Base-by-base conservation (phyloP, 2,888 invertebrate species). In the Bimastos eiseni region DNA sequence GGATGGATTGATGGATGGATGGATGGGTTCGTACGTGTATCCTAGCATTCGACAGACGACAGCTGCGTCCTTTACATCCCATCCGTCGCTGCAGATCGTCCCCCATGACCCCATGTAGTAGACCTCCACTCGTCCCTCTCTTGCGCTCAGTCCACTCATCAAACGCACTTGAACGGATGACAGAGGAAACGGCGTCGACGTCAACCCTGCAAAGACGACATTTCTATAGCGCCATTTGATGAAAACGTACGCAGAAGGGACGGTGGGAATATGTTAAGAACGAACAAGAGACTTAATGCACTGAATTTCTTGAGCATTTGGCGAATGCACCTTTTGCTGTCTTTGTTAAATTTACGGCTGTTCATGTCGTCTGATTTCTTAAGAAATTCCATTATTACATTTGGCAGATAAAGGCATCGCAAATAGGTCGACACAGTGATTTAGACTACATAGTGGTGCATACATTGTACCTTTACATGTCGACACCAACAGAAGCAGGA, bases 41-140 rank as follows among this genome's bases (percentile, higher is more conserved):
- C 94, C 94, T 13, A 94, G 92, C 93, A 97, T 97, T 90, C 96
- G 96, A 93, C 97, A 97, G 15, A 96, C 96, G 0, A 97, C 97
- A 93, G 96, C 96, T 0, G 97, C 97, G 93, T 97, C 96, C 34
- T 95, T 95, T 91, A 96, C 94, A 19, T 96, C 96, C 93, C 97
- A 97, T 92, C 96, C 96, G 93, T 97, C 97, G 93, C 97, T 97
- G 94, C 97, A 97, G 30, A 97, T 96, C 92, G 96, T 96, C 0
- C 97, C 97, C 96, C 97, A 97, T 91, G 96, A 95, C 0, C 96
- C 96, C 92, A 95, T 94, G 96, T 97, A 96, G 95, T 96, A 96
- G 2, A 97, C 96, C 95, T 97, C 97, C n/a, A 97, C 95, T 89
- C 97, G 95, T 3, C 97, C 97, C 17, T 93, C 94, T 15, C 92